These are phyloP conservation scores for Ophion costatus DNA, from an alignment of 2,888 invertebrate species.

Conservation along the genomic window DNA sequence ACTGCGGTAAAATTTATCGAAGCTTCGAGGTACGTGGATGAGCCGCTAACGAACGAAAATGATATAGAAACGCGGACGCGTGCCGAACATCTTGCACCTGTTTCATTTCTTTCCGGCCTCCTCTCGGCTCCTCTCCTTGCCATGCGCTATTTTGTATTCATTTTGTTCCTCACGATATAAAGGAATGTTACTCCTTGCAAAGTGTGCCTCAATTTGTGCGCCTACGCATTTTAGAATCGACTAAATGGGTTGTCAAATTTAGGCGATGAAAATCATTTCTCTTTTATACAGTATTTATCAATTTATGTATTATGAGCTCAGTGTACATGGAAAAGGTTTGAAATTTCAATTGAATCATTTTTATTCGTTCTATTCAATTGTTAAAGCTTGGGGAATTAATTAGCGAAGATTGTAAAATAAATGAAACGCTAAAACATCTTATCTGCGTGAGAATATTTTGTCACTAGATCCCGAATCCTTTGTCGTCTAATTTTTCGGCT, in stretches of 20 bases:
- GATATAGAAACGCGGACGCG: slow-evolving; percentile 38
- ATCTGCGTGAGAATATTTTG: background rate
- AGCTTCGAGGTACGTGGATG: slow-evolving; percentile 8
- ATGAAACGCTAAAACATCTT: background rate
- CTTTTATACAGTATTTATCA: background rate
- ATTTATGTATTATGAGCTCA: background rate
- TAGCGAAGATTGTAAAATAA: background rate
- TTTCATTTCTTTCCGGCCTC: background rate
- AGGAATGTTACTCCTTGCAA: background rate
- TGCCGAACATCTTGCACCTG: slow-evolving; percentile 43
- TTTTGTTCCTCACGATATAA: background rate
- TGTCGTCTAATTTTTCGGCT: background rate
- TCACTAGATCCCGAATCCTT: background rate
- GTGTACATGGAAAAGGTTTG: background rate
- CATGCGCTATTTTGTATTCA: background rate
- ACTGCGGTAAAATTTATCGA: slow-evolving; percentile 22
- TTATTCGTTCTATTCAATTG: background rate
- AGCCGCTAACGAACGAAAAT: slow-evolving; percentile 24
- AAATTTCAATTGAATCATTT: background rate
- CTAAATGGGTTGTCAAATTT: background rate
- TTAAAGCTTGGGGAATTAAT: background rate
- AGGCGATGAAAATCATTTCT: background rate
- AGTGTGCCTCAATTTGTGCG: background rate
- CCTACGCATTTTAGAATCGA: background rate
- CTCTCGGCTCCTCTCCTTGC: background rate